Percentiles rank a stretch among this genome's conserved stretches.
These are phyloP conservation scores for Syrphus vitripennis DNA, from an alignment of 2,888 invertebrate species.

Conservation along the genomic window DNA sequence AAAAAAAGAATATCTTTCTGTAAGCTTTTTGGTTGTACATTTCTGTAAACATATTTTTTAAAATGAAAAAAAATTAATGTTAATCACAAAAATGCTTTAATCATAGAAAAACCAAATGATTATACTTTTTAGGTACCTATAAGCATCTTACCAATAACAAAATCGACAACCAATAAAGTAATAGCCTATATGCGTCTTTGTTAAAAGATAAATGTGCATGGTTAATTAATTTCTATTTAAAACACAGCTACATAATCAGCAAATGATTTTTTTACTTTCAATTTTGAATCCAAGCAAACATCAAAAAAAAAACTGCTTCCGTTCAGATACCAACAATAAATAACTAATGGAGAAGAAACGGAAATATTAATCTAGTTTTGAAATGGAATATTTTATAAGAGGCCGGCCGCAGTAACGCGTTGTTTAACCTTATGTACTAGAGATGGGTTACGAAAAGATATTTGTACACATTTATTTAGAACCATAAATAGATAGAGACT, in stretches of 20 bases:
- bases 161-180: neutral
- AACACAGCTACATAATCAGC: neutral
- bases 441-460: conserved; percentile 40
- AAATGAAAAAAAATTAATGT: too few species aligned
- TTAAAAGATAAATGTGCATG: neutral
- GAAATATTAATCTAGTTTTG: conserved; percentile 47
- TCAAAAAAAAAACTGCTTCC: conserved; percentile 19
- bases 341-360: conserved; percentile 17
- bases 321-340: conserved; percentile 9
- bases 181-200: neutral
- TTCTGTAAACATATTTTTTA: too few species aligned
- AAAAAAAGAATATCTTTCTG: too few species aligned
- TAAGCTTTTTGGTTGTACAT: too few species aligned
- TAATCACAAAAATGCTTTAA: too few species aligned
- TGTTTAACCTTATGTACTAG: conserved; percentile 36
- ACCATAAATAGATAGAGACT: conserved; percentile 12
- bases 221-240: neutral
- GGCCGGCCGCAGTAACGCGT: conserved; percentile 23
- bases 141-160: too few species aligned
- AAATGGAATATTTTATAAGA: conserved; percentile 38
- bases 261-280: neutral
- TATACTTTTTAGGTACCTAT: too few species aligned
- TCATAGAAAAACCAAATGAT: too few species aligned
- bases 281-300: neutral
- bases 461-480: neutral